Evolutionary conservation across 2,888 invertebrate genomes (phyloP), one percentile per base, ranked within the genome.

Genomic region (Lycaena phlaeas): DNA sequence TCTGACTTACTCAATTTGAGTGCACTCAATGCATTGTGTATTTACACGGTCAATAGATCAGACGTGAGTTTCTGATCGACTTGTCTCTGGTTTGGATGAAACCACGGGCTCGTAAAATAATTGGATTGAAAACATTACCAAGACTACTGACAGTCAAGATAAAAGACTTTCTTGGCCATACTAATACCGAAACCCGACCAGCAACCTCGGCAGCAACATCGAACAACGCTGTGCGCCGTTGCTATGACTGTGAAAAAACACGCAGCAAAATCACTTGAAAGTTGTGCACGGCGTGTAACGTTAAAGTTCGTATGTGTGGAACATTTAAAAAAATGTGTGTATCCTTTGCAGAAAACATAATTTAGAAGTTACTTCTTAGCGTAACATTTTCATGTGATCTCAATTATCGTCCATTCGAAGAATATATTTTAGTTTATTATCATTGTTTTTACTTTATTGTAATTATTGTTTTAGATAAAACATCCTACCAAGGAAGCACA

Each of bases 1-100:
- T 48, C 27, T 28, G 37, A 43, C 12, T 37, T 50, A 30, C 27
- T 52, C 9, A 54, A 52, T 37, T 29, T 54, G 6, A 44, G 40
- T 37, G 48, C 41, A 31, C 46, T 52, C 12, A 52, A 52, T 28
- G 40, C 36, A n/a, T 14, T 36, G n/a, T 36, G 26, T n/a, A 26
- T 27, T 11, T 27, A 12, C 3, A 25, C 26, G 2, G 36, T 15
- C 10, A 36, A 36, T 5, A 36, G 26, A 36, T 38, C 45, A 12
- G 41, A 37, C 40, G 38, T 11, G 38, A 38, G 2, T 40, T 45
- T 25, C 38, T 42, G 4, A 41, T 38, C 12, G 36, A 41, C 31
- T 36, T 45, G 31, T 37, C 45, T 26, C 38, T 42, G 34, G 37
- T 38, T 28, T 42, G 37, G 42, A 42, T 45, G 42, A 42, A 42